A percentile compares a stretch with the other conserved stretches of the same genome.
These are phyloP conservation scores for Crossaster papposus DNA, from an alignment of 53 echinoderm and acorn worm genomes.

Conservation along the genomic window DNA sequence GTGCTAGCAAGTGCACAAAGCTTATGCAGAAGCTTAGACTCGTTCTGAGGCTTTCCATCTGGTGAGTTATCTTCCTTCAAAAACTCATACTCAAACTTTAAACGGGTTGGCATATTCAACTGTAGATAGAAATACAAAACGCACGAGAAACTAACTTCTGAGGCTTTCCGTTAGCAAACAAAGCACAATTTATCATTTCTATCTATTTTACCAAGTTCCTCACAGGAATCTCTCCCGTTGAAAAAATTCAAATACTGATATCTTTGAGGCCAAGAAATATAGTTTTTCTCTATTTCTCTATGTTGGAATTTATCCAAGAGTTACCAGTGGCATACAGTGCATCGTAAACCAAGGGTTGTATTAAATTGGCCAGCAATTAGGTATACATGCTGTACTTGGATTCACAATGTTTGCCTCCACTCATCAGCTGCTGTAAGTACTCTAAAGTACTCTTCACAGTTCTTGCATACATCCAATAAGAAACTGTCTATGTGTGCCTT, in stretches of 20 bases:
- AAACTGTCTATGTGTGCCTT: background rate
- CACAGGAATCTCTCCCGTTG: too few species aligned
- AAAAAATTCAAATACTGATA: background rate
- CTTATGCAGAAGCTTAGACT: constrained; percentile 69
- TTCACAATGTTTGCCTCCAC: too few species aligned
- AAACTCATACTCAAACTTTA: constrained; percentile 89
- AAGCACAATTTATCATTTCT: background rate
- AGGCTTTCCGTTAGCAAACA: background rate
- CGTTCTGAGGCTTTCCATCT: constrained; percentile 33
- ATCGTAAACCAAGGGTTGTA: too few species aligned
- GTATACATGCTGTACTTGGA: too few species aligned
- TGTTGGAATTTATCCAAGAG: too few species aligned
- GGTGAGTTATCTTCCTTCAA: constrained; percentile 28
- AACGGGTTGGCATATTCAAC: constrained; percentile 83
- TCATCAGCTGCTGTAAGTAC: too few species aligned
- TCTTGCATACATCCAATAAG: background rate
- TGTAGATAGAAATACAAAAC: constrained; percentile 26
- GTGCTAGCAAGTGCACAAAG: constrained; percentile 79
- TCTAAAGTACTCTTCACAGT: background rate
- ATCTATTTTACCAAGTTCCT: too few species aligned
- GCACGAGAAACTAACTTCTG: background rate
- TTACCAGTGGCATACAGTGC: too few species aligned
- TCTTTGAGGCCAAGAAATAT: too few species aligned
- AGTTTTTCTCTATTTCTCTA: too few species aligned
- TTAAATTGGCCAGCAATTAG: too few species aligned